Evolutionary conservation across 2,113 vertebrate genomes (phyloP).

Genomic region (Holacanthus passer): DNA sequence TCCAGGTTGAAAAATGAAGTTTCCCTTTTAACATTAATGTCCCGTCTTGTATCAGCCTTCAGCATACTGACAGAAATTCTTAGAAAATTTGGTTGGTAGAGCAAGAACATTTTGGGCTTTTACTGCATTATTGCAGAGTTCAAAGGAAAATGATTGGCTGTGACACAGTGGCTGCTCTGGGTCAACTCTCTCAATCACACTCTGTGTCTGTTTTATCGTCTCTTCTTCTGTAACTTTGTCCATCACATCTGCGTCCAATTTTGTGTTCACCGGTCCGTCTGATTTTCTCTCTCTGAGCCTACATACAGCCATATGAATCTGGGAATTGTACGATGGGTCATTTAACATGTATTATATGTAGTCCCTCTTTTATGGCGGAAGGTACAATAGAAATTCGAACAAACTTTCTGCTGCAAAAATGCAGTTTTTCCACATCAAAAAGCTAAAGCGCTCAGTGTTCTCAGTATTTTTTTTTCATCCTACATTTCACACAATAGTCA

Average conservation of each 20-base stretch:
- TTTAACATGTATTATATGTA: constrained; percentile 28
- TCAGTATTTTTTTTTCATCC: constrained; percentile 10
- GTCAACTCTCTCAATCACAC: constrained; percentile 41
- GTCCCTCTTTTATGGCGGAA: constrained; percentile 14
- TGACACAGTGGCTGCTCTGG: constrained; percentile 14
- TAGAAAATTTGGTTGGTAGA: not conserved
- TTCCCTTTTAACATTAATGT: not conserved
- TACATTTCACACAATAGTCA: constrained; percentile 44
- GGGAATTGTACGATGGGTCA: constrained; percentile 34
- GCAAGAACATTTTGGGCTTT: constrained; percentile 3
- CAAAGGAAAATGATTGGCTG: constrained; percentile 22
- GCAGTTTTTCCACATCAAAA: constrained; percentile 24
- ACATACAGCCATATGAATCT: not conserved
- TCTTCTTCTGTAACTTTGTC: not conserved
- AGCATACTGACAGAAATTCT: not conserved
- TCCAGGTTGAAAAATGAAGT: too few relatives aligned
- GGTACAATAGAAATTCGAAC: not conserved
- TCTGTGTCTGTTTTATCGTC: constrained; percentile 5
- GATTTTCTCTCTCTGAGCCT: not conserved
- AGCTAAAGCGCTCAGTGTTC: not conserved
- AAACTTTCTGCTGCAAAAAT: not conserved
- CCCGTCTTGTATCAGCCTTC: constrained; percentile 3
- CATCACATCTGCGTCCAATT: not conserved
- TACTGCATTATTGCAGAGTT: constrained; percentile 7
- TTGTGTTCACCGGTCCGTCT: not conserved